Evolutionary conservation across 2,797 vertebrate species (phyloP).

Genomic region (Lithobates pipiens): DNA sequence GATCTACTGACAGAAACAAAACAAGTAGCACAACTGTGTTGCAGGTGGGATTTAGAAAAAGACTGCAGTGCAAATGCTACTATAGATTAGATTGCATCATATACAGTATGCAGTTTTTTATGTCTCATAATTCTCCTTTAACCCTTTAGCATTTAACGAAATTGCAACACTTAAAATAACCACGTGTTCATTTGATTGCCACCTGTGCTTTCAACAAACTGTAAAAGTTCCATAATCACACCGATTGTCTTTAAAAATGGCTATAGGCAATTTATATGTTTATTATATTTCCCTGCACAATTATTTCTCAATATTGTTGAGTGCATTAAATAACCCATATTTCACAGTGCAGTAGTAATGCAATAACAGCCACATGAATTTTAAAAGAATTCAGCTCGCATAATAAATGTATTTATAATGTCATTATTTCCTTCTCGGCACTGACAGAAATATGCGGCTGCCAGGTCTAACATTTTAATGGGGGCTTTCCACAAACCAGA

Average conservation of each 20-base stretch:
- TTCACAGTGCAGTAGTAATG: slow-evolving; percentile 70
- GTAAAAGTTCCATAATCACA: too few relatives aligned
- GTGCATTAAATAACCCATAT: slow-evolving; percentile 79
- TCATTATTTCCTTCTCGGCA: slow-evolving; percentile 73
- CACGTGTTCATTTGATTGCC: neutral
- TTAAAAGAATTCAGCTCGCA: slow-evolving; percentile 71
- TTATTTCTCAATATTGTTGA: slow-evolving; percentile 78
- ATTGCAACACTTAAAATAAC: too few relatives aligned
- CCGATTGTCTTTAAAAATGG: too few relatives aligned
- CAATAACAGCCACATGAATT: slow-evolving; percentile 75
- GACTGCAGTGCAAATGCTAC: too few relatives aligned
- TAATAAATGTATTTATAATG: slow-evolving; percentile 77
- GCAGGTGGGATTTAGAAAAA: too few relatives aligned
- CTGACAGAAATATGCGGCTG: slow-evolving; percentile 70
- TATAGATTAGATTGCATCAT: too few relatives aligned
- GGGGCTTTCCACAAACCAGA: slow-evolving; percentile 72
- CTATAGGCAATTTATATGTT: slow-evolving; percentile 27
- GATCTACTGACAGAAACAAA: too few relatives aligned
- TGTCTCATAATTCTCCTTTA: too few relatives aligned
- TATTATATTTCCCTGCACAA: slow-evolving; percentile 67
- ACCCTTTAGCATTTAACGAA: too few relatives aligned
- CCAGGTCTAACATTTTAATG: slow-evolving; percentile 68
- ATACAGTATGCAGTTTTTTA: too few relatives aligned
- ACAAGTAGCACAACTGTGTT: too few relatives aligned
- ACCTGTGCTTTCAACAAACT: neutral